These are phyloP conservation scores for Lynx canadensis DNA, from an alignment of 2,113 vertebrate genomes.

Conservation along the genomic window DNA sequence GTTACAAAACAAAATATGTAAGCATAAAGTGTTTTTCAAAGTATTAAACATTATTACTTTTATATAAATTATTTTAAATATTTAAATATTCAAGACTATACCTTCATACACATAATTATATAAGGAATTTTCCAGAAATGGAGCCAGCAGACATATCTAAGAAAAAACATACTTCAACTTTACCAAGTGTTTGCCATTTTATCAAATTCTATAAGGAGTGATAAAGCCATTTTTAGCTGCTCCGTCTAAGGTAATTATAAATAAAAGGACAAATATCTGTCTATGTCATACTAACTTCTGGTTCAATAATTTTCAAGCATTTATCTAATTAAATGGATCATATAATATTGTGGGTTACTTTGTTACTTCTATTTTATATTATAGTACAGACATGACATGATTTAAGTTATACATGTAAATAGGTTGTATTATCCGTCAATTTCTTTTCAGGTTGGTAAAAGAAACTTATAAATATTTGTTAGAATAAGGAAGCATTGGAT, in stretches of 20 bases:
- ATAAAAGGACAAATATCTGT: background rate
- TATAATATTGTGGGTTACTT: background rate
- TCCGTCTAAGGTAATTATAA: background rate
- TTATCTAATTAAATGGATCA: background rate
- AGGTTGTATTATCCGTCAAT: background rate
- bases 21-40: background rate
- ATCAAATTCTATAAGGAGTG: background rate
- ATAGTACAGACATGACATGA: background rate
- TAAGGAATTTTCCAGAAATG: background rate
- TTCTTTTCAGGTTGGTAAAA: background rate
- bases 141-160: background rate
- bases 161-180: background rate
- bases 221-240: background rate
- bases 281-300: background rate
- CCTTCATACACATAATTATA: background rate
- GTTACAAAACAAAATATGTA: background rate
- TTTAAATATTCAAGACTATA: background rate
- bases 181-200: background rate
- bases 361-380: background rate
- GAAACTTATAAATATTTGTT: background rate
- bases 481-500: background rate
- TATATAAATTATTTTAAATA: background rate
- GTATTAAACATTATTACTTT: background rate
- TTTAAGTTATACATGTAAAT: background rate
- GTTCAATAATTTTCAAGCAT: background rate